phyloP scores from a whole-genome alignment of 2,113 vertebrate species.

The Cichladusa arquata region DNA sequence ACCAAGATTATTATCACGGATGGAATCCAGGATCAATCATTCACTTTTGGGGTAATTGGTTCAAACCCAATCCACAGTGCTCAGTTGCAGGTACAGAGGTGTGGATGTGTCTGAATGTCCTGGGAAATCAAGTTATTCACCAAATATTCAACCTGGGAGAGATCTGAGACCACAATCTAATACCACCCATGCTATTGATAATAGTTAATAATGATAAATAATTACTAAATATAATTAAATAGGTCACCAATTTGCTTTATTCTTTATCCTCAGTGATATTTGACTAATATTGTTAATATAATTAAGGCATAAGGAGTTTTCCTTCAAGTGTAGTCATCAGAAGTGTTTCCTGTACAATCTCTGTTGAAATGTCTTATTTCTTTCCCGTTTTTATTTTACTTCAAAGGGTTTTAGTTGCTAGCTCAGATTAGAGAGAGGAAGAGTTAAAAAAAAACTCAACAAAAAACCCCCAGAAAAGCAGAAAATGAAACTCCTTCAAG shows the following conservation, averaged over 20 bases:
- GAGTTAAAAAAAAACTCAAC: background rate
- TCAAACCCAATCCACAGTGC: background rate
- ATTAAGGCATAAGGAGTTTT: background rate
- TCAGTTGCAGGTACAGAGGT: background rate
- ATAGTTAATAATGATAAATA: too few relatives aligned
- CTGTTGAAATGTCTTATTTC: background rate
- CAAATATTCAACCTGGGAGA: background rate
- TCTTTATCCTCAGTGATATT: background rate
- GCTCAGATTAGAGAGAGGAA: background rate
- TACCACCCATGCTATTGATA: background rate
- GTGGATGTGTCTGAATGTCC: background rate
- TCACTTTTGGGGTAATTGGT: background rate
- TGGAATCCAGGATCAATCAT: background rate
- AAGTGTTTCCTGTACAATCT: background rate
- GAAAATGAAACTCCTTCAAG: background rate
- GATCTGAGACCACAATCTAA: background rate
- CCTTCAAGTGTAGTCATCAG: background rate
- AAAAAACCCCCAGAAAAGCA: background rate
- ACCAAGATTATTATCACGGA: background rate
- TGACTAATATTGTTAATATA: background rate
- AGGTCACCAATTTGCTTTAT: background rate
- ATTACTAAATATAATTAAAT: background rate
- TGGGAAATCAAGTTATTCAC: background rate
- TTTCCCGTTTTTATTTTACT: background rate
- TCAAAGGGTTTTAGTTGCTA: background rate